These are phyloP conservation scores for Toxonevra muliebris DNA, from an alignment of 2,888 invertebrate genomes.

Conservation along the genomic window DNA sequence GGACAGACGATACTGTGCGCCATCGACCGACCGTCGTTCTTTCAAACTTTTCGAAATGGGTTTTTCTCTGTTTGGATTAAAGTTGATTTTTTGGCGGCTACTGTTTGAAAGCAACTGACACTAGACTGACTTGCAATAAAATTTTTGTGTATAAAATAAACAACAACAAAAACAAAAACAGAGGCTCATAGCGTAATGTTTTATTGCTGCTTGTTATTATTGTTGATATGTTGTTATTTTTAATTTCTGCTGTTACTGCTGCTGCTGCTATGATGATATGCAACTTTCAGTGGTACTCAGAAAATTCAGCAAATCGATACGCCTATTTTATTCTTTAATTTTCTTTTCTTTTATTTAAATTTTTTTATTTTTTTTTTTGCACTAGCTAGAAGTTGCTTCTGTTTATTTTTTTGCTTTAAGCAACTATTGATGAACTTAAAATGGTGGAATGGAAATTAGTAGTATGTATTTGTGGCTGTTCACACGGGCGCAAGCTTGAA, in stretches of 20 bases:
- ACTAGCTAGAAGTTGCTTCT: neutral
- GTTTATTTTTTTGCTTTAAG: neutral
- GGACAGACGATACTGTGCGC: neutral
- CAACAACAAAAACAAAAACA: constrained; percentile 5
- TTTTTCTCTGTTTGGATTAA: constrained; percentile 18
- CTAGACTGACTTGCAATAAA: constrained; percentile 52
- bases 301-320: constrained; percentile 25
- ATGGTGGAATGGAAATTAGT: neutral
- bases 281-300: constrained; percentile 29
- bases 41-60: constrained; percentile 8
- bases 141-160: constrained; percentile 4
- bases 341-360: neutral
- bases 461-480: too few species aligned
- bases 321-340: neutral
- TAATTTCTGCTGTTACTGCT: constrained; percentile 17
- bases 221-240: constrained; percentile 33
- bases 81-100: constrained; percentile 32
- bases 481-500: too few species aligned
- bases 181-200: constrained; percentile 46
- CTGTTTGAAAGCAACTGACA: constrained; percentile 38
- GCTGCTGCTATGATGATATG: constrained; percentile 41
- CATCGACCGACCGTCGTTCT: constrained; percentile 10
- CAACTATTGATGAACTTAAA: neutral
- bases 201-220: constrained; percentile 28
- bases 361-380: too few species aligned